phyloP scores from a whole-genome alignment of 2,888 invertebrate species.

The Alsophila aescularia region DNA sequence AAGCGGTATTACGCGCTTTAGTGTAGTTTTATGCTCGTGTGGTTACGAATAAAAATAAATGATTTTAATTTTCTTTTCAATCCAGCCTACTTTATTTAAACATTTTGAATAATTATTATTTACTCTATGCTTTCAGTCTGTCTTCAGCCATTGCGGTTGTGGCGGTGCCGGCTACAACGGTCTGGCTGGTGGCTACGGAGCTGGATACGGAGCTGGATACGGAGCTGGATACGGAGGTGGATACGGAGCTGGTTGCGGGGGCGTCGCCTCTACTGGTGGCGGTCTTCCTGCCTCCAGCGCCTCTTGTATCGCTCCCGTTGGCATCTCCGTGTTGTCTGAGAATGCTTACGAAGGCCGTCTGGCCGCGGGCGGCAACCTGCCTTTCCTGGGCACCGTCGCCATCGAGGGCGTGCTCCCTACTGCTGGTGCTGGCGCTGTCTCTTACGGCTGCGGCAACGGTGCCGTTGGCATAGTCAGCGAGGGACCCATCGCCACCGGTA shows the following conservation, averaged over 20 bases:
- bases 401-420: slow-evolving; percentile 12
- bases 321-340: slow-evolving; percentile 47
- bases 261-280: slow-evolving; percentile 30
- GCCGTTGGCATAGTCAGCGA: slow-evolving; percentile 20
- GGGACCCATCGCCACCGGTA: slow-evolving; percentile 21
- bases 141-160: not conserved
- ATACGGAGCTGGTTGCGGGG: slow-evolving; percentile 13
- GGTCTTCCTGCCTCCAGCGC: slow-evolving; percentile 42
- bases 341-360: slow-evolving; percentile 46
- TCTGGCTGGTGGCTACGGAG: slow-evolving; percentile 3
- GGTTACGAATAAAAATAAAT: no score
- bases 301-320: slow-evolving; percentile 43
- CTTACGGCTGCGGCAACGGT: slow-evolving; percentile 29
- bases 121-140: not conserved
- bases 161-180: not conserved
- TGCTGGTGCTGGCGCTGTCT: slow-evolving; percentile 44
- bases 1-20: no score
- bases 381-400: slow-evolving; percentile 41
- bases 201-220: no score
- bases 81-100: no score
- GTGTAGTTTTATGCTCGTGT: no score
- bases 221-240: slow-evolving; percentile 9
- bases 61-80: no score
- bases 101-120: not conserved
- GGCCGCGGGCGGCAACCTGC: slow-evolving; percentile 44